Conservation (phyloP, 2,797 vertebrate species). For the Numenius phaeopus region DNA sequence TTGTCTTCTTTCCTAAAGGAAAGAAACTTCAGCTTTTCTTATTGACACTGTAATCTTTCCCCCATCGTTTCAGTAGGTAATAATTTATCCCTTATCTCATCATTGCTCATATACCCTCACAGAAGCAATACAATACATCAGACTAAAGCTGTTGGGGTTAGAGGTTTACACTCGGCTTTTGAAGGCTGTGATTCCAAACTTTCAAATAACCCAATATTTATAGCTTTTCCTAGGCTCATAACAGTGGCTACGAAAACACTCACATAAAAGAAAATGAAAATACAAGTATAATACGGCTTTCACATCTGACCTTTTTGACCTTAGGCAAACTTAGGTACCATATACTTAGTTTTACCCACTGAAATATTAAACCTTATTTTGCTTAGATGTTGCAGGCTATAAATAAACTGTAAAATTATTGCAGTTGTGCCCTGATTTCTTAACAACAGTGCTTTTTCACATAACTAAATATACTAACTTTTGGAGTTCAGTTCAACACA, state of each 20-base stretch:
- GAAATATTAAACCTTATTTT: background rate
- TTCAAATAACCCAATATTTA: constrained; percentile 7
- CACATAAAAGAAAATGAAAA: constrained; percentile 19
- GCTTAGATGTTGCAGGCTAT: background rate
- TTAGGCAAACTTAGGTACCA: background rate
- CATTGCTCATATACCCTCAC: background rate
- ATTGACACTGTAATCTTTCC: background rate
- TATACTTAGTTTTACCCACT: background rate
- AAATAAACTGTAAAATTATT: background rate
- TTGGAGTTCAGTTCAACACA: background rate
- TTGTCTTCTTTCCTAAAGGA: background rate
- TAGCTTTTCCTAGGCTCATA: background rate
- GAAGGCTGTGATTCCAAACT: background rate
- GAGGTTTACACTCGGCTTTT: constrained; percentile 12
- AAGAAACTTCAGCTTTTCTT: background rate
- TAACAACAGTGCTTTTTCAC: background rate
- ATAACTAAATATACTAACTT: background rate
- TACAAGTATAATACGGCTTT: background rate
- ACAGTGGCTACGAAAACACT: background rate
- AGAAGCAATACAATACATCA: background rate
- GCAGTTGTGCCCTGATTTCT: background rate
- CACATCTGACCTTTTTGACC: background rate
- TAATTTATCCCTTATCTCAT: background rate
- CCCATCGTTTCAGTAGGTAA: background rate
- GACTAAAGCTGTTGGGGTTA: background rate